These are phyloP conservation scores for Eretmochelys imbricata DNA, from an alignment of 2,113 vertebrate genomes.

Conservation along the genomic window DNA sequence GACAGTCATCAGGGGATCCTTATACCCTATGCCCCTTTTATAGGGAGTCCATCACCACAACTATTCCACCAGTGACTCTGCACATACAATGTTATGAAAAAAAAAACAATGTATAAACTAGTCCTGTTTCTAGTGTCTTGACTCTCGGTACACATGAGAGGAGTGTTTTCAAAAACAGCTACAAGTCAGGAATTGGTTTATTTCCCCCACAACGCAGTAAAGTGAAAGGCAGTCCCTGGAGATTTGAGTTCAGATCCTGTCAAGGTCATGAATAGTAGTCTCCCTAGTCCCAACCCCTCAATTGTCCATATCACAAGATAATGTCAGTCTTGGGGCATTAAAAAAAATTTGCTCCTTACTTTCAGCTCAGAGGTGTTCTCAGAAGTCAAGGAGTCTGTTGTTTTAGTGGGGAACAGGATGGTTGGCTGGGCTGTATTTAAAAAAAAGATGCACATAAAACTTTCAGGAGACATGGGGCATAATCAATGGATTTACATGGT, in stretches of 20 bases:
- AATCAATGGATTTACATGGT: conserved; percentile 27
- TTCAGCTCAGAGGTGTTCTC: background rate
- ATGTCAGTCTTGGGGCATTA: background rate
- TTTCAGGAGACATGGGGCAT: rapidly evolving
- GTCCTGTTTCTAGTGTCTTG: background rate
- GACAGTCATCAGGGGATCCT: background rate
- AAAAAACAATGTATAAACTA: background rate
- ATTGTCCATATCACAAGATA: background rate
- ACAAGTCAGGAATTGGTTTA: background rate
- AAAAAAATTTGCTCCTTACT: background rate
- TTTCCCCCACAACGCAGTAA: background rate
- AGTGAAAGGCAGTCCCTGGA: background rate
- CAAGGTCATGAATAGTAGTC: background rate
- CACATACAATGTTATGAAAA: rapidly evolving
- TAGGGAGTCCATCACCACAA: background rate
- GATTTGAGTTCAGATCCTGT: background rate
- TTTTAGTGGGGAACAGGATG: background rate
- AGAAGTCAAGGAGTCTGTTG: background rate
- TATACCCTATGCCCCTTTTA: background rate
- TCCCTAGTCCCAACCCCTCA: background rate
- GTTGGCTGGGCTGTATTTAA: background rate
- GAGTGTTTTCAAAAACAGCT: background rate
- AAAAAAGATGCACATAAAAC: background rate
- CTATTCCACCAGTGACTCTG: rapidly evolving
- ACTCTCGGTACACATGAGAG: background rate